phyloP scores from a whole-genome alignment of 2,797 vertebrate genomes.

The Cynopterus sphinx region DNA sequence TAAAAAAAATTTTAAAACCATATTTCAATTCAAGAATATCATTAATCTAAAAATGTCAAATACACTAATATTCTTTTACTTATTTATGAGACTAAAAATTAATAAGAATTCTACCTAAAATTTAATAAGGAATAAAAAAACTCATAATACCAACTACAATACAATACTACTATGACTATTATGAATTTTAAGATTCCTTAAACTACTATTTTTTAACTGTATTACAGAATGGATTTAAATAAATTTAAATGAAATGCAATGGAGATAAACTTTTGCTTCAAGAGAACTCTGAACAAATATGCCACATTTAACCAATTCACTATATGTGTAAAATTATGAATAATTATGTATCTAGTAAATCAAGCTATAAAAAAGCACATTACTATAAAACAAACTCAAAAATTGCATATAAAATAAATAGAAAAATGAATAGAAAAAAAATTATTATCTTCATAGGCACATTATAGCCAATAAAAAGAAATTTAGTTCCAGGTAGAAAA shows the following conservation, averaged over 20 bases:
- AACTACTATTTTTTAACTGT: conserved; percentile 58
- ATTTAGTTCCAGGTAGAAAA: conserved; percentile 7
- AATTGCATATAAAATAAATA: neutral
- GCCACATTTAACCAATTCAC: neutral
- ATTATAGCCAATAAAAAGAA: conserved; percentile 25
- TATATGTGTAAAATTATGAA: neutral
- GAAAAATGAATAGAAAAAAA: neutral
- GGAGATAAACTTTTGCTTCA: conserved; percentile 39
- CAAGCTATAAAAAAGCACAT: neutral
- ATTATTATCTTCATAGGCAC: neutral
- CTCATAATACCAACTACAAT: neutral
- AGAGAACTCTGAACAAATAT: neutral
- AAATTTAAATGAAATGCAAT: conserved; percentile 14
- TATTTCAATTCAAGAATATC: conserved; percentile 53
- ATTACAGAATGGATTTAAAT: conserved; percentile 16
- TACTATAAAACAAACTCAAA: conserved; percentile 23
- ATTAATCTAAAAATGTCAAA: conserved; percentile 54
- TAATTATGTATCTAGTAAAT: neutral
- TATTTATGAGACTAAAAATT: conserved; percentile 38
- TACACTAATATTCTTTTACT: neutral
- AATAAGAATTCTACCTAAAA: conserved; percentile 15
- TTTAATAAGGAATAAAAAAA: neutral
- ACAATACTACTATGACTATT: conserved; percentile 23
- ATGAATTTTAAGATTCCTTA: conserved; percentile 62
- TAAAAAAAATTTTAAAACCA: conserved; percentile 1